phyloP scores from a whole-genome alignment of 1,140 invertebrate genomes.

The Hycleus phaleratus region DNA sequence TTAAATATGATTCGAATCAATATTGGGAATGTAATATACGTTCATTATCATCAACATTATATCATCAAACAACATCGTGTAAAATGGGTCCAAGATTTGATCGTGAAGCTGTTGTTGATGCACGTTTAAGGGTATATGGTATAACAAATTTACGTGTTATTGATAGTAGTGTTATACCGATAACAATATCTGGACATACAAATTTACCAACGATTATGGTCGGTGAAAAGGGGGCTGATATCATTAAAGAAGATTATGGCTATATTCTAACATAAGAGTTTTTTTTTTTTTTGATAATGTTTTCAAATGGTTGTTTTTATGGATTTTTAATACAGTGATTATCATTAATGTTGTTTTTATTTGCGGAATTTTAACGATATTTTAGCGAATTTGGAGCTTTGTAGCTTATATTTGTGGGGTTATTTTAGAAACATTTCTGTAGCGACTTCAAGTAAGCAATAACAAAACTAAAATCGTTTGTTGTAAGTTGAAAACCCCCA shows the following conservation, averaged over 20 bases:
- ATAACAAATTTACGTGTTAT: constrained; percentile 61
- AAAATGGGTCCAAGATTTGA: constrained; percentile 69
- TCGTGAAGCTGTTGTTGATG: constrained; percentile 63
- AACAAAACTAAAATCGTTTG: too few relatives aligned
- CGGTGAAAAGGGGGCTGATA: constrained; percentile 49
- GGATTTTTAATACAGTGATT: too few relatives aligned
- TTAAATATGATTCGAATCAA: constrained; percentile 42
- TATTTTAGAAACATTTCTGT: too few relatives aligned
- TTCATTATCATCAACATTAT: constrained; percentile 54
- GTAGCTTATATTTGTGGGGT: too few relatives aligned
- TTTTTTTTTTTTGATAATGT: too few relatives aligned
- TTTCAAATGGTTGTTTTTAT: too few relatives aligned
- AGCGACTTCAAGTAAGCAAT: too few relatives aligned
- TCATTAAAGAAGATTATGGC: constrained; percentile 42
- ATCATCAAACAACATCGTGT: constrained; percentile 63
- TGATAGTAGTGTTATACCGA: constrained; percentile 70
- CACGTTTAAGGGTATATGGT: constrained; percentile 61
- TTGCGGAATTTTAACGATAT: too few relatives aligned
- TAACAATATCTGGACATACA: constrained; percentile 50
- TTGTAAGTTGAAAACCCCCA: too few relatives aligned
- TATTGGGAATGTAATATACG: constrained; percentile 71
- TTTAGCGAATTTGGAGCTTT: too few relatives aligned
- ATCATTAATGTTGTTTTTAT: too few relatives aligned
- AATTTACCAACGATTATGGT: constrained; percentile 49
- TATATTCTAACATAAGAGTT: too few relatives aligned